These are phyloP conservation scores for Threskiornis aethiopicus DNA, from an alignment of 2,797 vertebrate species.

Conservation along the genomic window DNA sequence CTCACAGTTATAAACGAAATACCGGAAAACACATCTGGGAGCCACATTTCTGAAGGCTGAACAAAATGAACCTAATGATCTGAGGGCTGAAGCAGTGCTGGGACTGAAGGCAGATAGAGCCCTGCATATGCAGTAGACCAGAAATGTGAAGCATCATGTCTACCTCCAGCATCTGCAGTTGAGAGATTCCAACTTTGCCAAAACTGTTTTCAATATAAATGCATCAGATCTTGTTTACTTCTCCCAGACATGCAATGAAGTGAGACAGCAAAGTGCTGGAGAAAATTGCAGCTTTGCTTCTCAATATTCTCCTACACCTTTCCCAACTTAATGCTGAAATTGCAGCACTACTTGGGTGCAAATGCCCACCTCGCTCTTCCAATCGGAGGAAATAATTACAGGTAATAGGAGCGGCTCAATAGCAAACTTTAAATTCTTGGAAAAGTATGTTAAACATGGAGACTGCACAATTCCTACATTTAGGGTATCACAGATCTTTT, in stretches of 20 bases:
- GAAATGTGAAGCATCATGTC: conserved; percentile 2
- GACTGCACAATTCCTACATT: not conserved
- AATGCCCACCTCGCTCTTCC: not conserved
- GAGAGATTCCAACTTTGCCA: not conserved
- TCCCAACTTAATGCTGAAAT: not conserved
- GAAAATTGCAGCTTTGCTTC: not conserved
- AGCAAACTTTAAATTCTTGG: not conserved
- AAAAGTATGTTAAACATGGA: not conserved
- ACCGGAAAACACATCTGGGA: conserved; percentile 65
- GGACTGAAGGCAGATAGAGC: not conserved
- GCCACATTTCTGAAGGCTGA: conserved; percentile 58
- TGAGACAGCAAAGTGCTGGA: not conserved
- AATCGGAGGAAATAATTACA: not conserved
- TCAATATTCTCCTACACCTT: not conserved
- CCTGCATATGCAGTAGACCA: not conserved
- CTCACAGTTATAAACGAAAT: conserved; percentile 53
- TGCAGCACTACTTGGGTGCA: rapidly evolving
- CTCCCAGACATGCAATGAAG: not conserved
- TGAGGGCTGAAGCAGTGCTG: not conserved
- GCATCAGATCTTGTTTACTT: conserved; percentile 5
- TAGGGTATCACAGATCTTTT: not conserved
- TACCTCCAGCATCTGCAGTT: not conserved
- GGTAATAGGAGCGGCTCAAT: not conserved
- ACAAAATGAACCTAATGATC: conserved; percentile 29
- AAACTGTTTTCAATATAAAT: conserved; percentile 12